Conservation (phyloP, 2,888 invertebrate species). For the Drosophila melanosoma region DNA sequence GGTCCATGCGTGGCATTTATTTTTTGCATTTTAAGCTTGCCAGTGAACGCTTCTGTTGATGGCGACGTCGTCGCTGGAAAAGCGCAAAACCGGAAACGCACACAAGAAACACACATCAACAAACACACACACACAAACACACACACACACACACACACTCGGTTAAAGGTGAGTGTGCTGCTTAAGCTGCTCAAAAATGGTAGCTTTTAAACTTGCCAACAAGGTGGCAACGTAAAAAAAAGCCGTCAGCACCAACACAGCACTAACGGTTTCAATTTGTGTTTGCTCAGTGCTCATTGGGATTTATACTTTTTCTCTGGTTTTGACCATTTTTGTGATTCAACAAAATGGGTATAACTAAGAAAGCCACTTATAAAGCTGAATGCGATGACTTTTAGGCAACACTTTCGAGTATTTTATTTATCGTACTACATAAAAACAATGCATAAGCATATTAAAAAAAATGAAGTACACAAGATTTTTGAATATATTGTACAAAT, state of each 20-base stretch:
- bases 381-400: constrained; percentile 43
- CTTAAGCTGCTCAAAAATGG: constrained; percentile 59
- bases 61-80: constrained; percentile 53
- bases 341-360: constrained; percentile 53
- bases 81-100: constrained; percentile 74
- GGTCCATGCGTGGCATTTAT: constrained; percentile 74
- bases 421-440: constrained; percentile 14
- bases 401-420: constrained; percentile 7
- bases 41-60: constrained; percentile 58
- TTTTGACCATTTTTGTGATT: constrained; percentile 44
- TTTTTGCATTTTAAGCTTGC: constrained; percentile 80
- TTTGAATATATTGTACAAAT: background rate
- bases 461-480: background rate
- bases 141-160: constrained; percentile 17
- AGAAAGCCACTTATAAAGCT: constrained; percentile 61
- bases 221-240: constrained; percentile 75
- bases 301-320: constrained; percentile 48
- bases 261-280: constrained; percentile 66
- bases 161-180: constrained; percentile 19
- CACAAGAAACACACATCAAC: constrained; percentile 38
- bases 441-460: background rate
- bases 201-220: constrained; percentile 71
- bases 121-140: constrained; percentile 7
- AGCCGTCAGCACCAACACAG: constrained; percentile 62
- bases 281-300: constrained; percentile 61